Percentiles rank a stretch among this genome's conserved stretches.
Conservation (phyloP, 2,113 vertebrate species). For the Eubucco bourcierii region DNA sequence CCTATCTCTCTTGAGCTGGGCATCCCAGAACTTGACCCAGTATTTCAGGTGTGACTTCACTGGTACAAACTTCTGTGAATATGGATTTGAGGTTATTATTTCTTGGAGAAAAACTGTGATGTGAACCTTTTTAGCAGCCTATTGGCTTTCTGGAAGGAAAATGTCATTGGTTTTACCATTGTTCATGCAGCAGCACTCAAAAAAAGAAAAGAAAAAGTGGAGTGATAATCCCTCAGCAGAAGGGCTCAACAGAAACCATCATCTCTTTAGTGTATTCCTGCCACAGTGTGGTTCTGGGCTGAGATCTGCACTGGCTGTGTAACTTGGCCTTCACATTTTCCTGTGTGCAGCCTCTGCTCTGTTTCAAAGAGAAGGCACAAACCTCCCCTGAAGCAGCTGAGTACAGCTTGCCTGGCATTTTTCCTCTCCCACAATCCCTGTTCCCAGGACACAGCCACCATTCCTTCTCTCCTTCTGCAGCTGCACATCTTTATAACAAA, state of each 20-base stretch:
- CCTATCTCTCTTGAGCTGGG: too few relatives aligned
- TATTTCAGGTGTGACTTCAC: too few relatives aligned
- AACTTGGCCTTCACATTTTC: neutral
- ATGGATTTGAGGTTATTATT: too few relatives aligned
- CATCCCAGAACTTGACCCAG: too few relatives aligned
- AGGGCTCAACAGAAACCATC: neutral
- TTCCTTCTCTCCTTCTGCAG: neutral
- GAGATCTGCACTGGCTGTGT: neutral
- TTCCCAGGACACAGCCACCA: neutral
- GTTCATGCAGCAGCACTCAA: neutral
- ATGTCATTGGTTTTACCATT: neutral
- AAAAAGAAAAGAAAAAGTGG: neutral
- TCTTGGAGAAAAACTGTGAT: too few relatives aligned
- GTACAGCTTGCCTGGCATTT: neutral
- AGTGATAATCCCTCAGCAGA: neutral
- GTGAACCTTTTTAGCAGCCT: too few relatives aligned
- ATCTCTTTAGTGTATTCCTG: neutral
- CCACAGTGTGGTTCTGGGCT: neutral
- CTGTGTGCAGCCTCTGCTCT: neutral
- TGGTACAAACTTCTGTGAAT: too few relatives aligned
- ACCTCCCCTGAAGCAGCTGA: neutral
- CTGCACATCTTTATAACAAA: slow-evolving; percentile 6
- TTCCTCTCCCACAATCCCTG: neutral
- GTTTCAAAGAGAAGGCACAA: neutral
- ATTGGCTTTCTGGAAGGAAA: neutral